A percentile compares a stretch with the other conserved stretches of the same genome.
Evolutionary conservation across 2,113 vertebrate species (phyloP).

Genomic region (Boleophthalmus pectinirostris): DNA sequence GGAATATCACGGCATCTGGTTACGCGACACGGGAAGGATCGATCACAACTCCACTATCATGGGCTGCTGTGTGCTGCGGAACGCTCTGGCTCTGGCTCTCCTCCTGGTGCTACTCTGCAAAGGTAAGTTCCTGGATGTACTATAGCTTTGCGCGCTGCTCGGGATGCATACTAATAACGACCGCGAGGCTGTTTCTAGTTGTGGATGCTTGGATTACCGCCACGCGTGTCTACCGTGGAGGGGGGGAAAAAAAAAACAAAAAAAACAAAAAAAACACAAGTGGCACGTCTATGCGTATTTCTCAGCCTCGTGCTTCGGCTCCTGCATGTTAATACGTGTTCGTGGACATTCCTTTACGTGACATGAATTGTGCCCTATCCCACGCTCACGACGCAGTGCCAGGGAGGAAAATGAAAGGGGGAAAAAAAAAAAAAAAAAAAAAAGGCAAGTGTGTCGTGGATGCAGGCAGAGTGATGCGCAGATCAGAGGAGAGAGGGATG

Average conservation of each 20-base stretch:
- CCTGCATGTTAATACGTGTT: constrained; percentile 45
- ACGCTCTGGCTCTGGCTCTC: constrained; percentile 68
- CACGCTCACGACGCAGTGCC: constrained; percentile 50
- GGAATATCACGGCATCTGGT: constrained; percentile 62
- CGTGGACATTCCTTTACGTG: constrained; percentile 65
- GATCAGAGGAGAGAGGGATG: constrained; percentile 1
- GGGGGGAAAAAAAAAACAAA: too few relatives aligned
- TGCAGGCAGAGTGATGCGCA: constrained; percentile 30
- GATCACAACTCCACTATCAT: constrained; percentile 67
- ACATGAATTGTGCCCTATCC: constrained; percentile 55
- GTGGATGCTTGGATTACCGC: constrained; percentile 61
- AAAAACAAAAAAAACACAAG: not conserved
- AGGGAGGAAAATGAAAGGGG: constrained; percentile 11
- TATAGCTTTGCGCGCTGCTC: constrained; percentile 36
- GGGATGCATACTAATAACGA: constrained; percentile 78
- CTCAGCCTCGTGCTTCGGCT: constrained; percentile 48
- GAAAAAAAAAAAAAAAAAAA: not conserved
- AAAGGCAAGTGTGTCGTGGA: not conserved
- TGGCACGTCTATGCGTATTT: not conserved
- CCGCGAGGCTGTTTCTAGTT: constrained; percentile 19
- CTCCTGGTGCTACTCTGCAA: constrained; percentile 73
- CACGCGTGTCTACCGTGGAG: too few relatives aligned
- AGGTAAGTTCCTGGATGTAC: constrained; percentile 71
- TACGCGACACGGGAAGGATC: constrained; percentile 48
- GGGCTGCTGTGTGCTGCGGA: constrained; percentile 72